Base-by-base conservation (phyloP, 2,113 vertebrate genomes). In the Dicrurus megarhynchus region DNA sequence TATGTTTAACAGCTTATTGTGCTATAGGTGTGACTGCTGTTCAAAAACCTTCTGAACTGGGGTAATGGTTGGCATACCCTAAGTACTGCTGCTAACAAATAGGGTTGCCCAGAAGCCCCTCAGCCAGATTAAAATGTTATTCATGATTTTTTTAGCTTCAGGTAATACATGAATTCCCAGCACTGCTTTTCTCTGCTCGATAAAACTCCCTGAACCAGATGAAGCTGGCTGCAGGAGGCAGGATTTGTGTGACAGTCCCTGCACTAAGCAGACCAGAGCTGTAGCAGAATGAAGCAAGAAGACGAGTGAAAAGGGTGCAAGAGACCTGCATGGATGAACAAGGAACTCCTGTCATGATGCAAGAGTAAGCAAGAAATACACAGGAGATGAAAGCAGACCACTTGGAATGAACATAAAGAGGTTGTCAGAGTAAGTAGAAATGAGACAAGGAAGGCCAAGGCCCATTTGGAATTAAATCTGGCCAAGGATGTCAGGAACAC, bases 191-290 rank as follows among this genome's bases (percentile, higher is more conserved):
- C 27, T 79, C 8, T 74, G 28, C 11, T 60, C 44, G 49, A 42
- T 27, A 41, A 18, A 50, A 42, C 12, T 46, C 17, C 10, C 22
- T 28, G 60, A 37, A 26, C 32, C 24, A 55, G 73, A 30, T 5
- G 30, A 44, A 61, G 42, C 50, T 53, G 17, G 70, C 30, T 65
- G 67, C 10, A 7, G 16, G 32, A 68, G 44, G 13, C 1, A 17
- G 22, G n/a, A 28, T 35, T 47, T 28, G 35, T 27, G 5, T n/a
- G 67, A 67, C 22, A 21, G 27, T 46, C 4, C 18, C 41, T 50
- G 2, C 24, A 41, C 68, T 0, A 1, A 41, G 44, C 1, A 8
- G 39, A 9, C 1, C 16, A 11, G 18, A 63, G 32, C 0, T 3
- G 7, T 41, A n/a, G 84, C 32, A 89, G 44, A 42, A 84, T 1